Base-by-base conservation (phyloP, 2,888 invertebrate species). In the Blomia tropicalis region DNA sequence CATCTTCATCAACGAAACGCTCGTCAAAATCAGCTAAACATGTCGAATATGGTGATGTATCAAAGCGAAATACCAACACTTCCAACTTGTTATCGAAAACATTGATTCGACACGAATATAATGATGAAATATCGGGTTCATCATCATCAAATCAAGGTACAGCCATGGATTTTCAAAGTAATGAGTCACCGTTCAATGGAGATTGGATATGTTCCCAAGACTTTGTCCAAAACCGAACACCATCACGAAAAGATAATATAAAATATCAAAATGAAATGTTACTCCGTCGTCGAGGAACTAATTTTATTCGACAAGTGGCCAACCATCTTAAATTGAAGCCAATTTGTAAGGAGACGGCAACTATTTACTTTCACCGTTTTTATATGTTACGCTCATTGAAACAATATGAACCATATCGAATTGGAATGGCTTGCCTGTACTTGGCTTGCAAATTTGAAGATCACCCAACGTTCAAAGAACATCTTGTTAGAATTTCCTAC, bases 381-480 rank as follows among this genome's bases (percentile, higher is more conserved):
- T 56, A 19, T 36, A 56, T 56, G 56, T 19, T 56, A 36, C 29
- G 56, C 17, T 56, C 56, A 19, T 56, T 56, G 17, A 3, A 29
- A 22, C n/a, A 36, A 31, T 56, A 36, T 56, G 56, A 56, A 14
- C 32, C 56, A 1, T 19, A 14, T 27, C 56, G 56, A 3, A 36
- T 56, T 31, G 56, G 19, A 19, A 19, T 56, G 32, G 56, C 56
- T 14, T 56, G 29, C 3, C n/a, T 56, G n/a, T 56, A 56, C 29
- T 25, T 56, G 14, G 56, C 56, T 11, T 56, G 32, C n/a, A 56
- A 56, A 36, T 56, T 19, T 36, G 56, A 56, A 36, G 56, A 56
- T 25, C 56, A 56, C 23, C 56, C 56, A 3, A 14, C 29, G n/a
- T 29, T 29, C 2, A 56, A 56, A 36, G 56, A 56, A 14, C 56